phyloP scores from a whole-genome alignment of 2,797 vertebrate genomes.

The Trachurus trachurus region DNA sequence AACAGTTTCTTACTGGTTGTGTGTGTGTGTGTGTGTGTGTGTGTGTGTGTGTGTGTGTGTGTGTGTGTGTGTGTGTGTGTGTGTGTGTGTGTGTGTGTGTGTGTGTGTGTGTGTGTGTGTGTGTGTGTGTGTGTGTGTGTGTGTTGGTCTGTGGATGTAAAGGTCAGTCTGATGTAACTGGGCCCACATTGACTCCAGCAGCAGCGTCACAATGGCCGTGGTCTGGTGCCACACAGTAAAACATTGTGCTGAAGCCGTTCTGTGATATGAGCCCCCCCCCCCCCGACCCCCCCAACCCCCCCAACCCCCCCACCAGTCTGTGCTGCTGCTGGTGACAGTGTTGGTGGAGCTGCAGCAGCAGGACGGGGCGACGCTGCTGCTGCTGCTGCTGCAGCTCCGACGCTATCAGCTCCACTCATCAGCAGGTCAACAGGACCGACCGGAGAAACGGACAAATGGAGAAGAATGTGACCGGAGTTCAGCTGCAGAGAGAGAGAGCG shows the following conservation, averaged over 20 bases:
- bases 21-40: no score
- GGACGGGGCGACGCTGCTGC: constrained; percentile 31
- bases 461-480: constrained; percentile 51
- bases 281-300: no score
- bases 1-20: background rate
- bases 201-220: constrained; percentile 41
- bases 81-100: background rate
- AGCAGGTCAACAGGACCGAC: constrained; percentile 60
- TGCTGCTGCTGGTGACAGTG: constrained; percentile 14
- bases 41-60: constrained; percentile 7
- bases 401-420: constrained; percentile 65
- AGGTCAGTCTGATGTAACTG: constrained; percentile 60
- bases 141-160: constrained; percentile 18
- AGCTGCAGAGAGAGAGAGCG: constrained; percentile 12
- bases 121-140: background rate
- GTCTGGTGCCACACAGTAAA: constrained; percentile 61
- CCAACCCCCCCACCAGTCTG: constrained; percentile 35
- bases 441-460: constrained; percentile 45
- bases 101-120: no score
- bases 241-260: constrained; percentile 63
- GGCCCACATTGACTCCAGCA: constrained; percentile 41
- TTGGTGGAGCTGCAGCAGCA: no score
- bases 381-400: background rate
- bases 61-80: background rate
- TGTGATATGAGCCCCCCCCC: no score